Percentiles rank a stretch among this genome's conserved stretches.
These are phyloP conservation scores for Thomomys bottae DNA, from an alignment of 2,113 vertebrate genomes.

Conservation along the genomic window DNA sequence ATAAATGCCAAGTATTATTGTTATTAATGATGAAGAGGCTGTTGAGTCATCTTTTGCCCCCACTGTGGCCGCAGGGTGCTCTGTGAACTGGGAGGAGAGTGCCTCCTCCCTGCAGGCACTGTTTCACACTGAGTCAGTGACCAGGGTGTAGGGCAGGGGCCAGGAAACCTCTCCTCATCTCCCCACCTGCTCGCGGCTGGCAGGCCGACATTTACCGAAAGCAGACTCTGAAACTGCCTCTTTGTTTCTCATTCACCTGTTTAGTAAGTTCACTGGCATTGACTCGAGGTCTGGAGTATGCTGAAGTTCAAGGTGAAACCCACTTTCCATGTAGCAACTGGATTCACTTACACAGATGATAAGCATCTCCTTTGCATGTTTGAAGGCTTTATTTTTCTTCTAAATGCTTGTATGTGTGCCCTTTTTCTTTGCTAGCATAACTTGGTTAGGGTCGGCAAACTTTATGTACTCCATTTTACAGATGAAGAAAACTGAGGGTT, in stretches of 20 bases:
- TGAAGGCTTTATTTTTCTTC: neutral
- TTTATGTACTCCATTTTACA: neutral
- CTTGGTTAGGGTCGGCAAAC: constrained; percentile 5
- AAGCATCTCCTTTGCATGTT: neutral
- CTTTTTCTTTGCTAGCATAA: neutral
- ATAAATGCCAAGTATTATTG: constrained; percentile 76
- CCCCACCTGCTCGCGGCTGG: constrained; percentile 78
- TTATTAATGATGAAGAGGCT: constrained; percentile 73
- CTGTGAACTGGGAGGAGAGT: constrained; percentile 67
- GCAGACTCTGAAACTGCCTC: constrained; percentile 71
- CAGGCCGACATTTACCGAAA: constrained; percentile 73
- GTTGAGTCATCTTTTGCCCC: constrained; percentile 75
- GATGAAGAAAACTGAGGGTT: neutral
- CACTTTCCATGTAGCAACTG: neutral
- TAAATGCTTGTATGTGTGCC: neutral
- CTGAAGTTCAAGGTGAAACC: neutral
- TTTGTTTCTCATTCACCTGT: constrained; percentile 73
- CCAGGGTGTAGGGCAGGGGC: constrained; percentile 72
- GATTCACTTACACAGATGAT: neutral
- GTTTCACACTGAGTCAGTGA: constrained; percentile 83
- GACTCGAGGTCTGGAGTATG: constrained; percentile 52
- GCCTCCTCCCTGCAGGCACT: constrained; percentile 67
- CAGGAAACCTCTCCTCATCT: constrained; percentile 79
- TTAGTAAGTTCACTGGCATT: constrained; percentile 52
- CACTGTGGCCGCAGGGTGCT: constrained; percentile 69